phyloP scores from a whole-genome alignment of 1,140 invertebrate species.

The Drosophila kohkoa region DNA sequence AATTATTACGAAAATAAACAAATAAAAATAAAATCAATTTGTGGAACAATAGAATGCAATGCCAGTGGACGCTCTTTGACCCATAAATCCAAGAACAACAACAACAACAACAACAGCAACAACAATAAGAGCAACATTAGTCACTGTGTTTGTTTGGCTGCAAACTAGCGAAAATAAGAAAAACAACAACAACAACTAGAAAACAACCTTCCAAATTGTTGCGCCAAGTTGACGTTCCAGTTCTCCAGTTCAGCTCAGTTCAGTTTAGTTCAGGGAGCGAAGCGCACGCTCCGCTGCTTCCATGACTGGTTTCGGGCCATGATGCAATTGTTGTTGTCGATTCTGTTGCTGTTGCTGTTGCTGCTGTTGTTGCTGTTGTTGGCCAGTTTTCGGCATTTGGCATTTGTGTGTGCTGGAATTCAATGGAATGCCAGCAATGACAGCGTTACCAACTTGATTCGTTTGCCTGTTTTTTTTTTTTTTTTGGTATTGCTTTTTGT shows the following conservation, averaged over 20 bases:
- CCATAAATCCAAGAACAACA: slow-evolving; percentile 47
- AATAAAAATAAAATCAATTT: slow-evolving; percentile 29
- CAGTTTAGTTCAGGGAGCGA: slow-evolving; percentile 40
- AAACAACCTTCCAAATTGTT: slow-evolving; percentile 63
- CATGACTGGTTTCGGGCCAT: slow-evolving; percentile 63
- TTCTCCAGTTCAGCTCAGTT: slow-evolving; percentile 49
- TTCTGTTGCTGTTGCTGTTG: slow-evolving; percentile 2
- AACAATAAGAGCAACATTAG: slow-evolving; percentile 12
- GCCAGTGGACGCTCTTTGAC: slow-evolving; percentile 52
- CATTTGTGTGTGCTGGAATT: slow-evolving; percentile 66
- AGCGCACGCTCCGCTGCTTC: slow-evolving; percentile 44
- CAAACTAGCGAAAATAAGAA: neutral
- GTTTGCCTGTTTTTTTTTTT: slow-evolving; percentile 7
- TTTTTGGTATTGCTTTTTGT: too few relatives aligned
- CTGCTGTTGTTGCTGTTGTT: slow-evolving; percentile 25
- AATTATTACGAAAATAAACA: neutral
- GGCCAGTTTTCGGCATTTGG: slow-evolving; percentile 63
- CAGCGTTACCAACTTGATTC: slow-evolving; percentile 26
- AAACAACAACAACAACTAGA: slow-evolving; percentile 15
- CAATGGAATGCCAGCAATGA: slow-evolving; percentile 63
- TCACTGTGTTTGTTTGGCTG: slow-evolving; percentile 3
- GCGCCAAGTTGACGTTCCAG: slow-evolving; percentile 73
- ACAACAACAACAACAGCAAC: neutral
- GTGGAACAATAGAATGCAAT: slow-evolving; percentile 14
- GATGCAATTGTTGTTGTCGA: slow-evolving; percentile 63